Evolutionary conservation across 2,888 invertebrate species (phyloP), one percentile per base, ranked within the genome.

Genomic region (Fabriciana adippe): DNA sequence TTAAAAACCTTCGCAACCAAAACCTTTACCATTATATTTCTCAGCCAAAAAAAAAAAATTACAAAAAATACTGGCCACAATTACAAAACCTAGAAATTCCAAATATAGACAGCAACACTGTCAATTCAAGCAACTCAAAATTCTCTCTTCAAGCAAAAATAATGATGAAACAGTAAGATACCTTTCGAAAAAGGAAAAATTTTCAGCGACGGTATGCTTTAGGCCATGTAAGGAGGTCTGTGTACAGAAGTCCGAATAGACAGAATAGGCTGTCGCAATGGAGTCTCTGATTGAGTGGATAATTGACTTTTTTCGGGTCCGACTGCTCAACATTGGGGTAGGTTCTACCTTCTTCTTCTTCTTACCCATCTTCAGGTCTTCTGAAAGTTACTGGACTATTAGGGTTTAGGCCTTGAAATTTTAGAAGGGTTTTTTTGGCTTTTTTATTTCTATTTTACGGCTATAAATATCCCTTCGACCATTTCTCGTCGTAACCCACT

Each of bases 181-280:
- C 92, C 92, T 85, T 78, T 92, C 92, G 26, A 87, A 74, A 80
- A 85, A 87, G 80, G 91, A 90, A 3, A 88, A 77, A 72, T 85
- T 80, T 0, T 76, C 81, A 14, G 88, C 83, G 1, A 92, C 92
- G 78, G 91, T 90, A 84, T 92, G 91, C 72, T 89, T 90, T 60
- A 91, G 73, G 26, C 92, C 92, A 75, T 92, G 92, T 81, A 92
- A 72, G 0, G 88, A 87, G 18, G 92, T 92, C 73, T 92, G 90
- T 65, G 79, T 73, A 75, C 90, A 90, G 77, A 91, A 92, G 21
- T 79, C 81, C n/a, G 80, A 79, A 77, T 91, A 92, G 14, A 85
- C 56, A 18, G 64, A 66, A 69, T 79, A 81, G 1, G 73, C 72
- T 0, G 79, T 74, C 13, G 79, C 64, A 2, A 88, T 84, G 85